These are phyloP conservation scores for Caiman crocodilus DNA, from an alignment of 2,797 vertebrate genomes.

Conservation along the genomic window DNA sequence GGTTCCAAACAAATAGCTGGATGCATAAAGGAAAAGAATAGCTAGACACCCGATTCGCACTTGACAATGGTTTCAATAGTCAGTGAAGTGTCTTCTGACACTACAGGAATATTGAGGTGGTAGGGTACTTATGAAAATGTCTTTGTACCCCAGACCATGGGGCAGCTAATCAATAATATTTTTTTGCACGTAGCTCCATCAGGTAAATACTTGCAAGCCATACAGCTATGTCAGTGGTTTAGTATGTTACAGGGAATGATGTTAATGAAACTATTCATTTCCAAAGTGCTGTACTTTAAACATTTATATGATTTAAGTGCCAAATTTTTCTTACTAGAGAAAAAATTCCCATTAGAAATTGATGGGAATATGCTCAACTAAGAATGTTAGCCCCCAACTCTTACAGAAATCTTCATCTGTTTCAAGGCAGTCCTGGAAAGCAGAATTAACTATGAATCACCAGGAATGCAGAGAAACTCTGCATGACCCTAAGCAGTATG, in stretches of 20 bases:
- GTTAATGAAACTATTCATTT: background rate
- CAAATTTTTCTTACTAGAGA: background rate
- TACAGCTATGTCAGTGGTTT: background rate
- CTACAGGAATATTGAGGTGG: background rate
- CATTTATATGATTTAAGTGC: background rate
- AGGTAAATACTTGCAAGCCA: background rate
- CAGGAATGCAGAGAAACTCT: background rate
- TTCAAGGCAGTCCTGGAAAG: background rate
- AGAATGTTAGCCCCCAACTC: background rate
- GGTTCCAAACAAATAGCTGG: constrained; percentile 56
- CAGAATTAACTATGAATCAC: background rate
- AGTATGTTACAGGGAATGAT: background rate
- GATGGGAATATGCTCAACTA: background rate
- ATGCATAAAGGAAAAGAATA: background rate
- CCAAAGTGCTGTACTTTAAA: background rate
- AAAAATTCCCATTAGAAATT: background rate
- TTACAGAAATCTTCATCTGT: background rate
- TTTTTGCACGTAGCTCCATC: background rate
- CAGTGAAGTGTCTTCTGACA: background rate
- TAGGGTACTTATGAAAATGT: background rate
- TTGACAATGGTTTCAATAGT: background rate
- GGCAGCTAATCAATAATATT: background rate
- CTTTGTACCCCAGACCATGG: background rate
- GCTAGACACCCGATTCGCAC: background rate
- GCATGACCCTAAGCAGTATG: background rate